Conservation (phyloP, 2,797 vertebrate genomes). For the Sternarchorhynchus goeldii region DNA sequence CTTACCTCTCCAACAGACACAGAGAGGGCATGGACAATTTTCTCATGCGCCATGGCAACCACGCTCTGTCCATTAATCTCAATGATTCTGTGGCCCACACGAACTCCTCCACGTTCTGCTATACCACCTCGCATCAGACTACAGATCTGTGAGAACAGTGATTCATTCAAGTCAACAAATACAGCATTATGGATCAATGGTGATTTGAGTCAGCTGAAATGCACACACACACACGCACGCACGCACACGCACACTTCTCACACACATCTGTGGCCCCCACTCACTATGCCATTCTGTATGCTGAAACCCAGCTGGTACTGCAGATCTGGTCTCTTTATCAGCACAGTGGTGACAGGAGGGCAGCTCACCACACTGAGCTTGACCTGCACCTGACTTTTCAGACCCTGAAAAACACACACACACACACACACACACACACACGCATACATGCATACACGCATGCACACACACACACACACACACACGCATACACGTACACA, state of each 20-base stretch:
- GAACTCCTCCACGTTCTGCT: slow-evolving; percentile 93
- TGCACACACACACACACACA: slow-evolving; percentile 22
- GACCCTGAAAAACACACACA: slow-evolving; percentile 73
- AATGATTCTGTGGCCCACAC: slow-evolving; percentile 96
- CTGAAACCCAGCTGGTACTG: slow-evolving; percentile 99
- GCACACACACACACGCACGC: too few relatives aligned
- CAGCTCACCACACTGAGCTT: slow-evolving; percentile 97
- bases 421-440: neutral
- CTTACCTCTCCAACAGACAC: slow-evolving; percentile 83
- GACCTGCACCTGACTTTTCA: slow-evolving; percentile 93
- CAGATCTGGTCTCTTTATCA: slow-evolving; percentile 95
- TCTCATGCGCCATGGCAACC: slow-evolving; percentile 97
- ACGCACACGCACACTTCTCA: neutral
- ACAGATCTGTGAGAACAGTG: slow-evolving; percentile 84
- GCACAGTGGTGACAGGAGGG: slow-evolving; percentile 94
- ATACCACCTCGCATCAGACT: slow-evolving; percentile 98
- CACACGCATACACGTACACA: slow-evolving; percentile 1
- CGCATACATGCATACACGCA: neutral
- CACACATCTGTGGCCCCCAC: slow-evolving; percentile 45
- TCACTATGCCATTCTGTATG: slow-evolving; percentile 81
- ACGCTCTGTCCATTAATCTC: slow-evolving; percentile 99
- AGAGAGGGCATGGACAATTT: slow-evolving; percentile 96
- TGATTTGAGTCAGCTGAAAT: neutral
- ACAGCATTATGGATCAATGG: neutral
- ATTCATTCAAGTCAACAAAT: neutral